These are phyloP conservation scores for Clarias magur DNA, from an alignment of 2,113 vertebrate species.

Conservation along the genomic window DNA sequence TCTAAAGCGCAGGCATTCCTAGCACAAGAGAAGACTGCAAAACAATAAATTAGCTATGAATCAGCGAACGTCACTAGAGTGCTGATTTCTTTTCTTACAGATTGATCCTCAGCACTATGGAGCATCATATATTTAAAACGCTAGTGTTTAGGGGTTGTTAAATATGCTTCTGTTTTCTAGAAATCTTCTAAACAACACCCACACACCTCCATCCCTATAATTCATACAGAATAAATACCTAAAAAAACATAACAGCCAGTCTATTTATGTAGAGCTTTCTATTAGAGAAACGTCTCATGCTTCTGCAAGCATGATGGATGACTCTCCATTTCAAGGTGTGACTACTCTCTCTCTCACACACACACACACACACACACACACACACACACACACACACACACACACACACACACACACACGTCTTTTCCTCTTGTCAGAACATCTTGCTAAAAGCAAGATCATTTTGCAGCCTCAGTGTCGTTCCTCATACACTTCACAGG, in stretches of 20 bases:
- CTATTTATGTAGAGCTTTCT: constrained; percentile 24
- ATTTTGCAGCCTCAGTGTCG: neutral
- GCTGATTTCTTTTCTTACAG: neutral
- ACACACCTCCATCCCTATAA: neutral
- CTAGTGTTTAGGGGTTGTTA: neutral
- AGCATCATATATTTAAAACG: neutral
- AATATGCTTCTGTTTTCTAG: neutral
- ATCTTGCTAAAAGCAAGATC: neutral
- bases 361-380: neutral
- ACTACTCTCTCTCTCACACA: neutral
- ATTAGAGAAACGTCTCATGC: constrained; percentile 34
- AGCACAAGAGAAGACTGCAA: neutral
- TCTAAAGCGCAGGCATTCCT: constrained; percentile 7
- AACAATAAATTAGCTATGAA: neutral
- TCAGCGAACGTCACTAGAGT: neutral
- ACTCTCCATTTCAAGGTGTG: constrained; percentile 10
- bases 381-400: neutral
- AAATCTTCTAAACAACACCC: constrained; percentile 1
- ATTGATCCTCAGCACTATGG: neutral
- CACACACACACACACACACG: neutral
- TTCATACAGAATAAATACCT: neutral
- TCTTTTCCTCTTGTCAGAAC: neutral
- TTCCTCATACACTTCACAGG: neutral
- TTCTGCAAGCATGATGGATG: constrained; percentile 29
- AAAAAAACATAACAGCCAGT: neutral